A percentile compares a stretch with the other conserved stretches of the same genome.
Conservation (phyloP, 1,140 invertebrate genomes). For the Holotrichia oblita region DNA sequence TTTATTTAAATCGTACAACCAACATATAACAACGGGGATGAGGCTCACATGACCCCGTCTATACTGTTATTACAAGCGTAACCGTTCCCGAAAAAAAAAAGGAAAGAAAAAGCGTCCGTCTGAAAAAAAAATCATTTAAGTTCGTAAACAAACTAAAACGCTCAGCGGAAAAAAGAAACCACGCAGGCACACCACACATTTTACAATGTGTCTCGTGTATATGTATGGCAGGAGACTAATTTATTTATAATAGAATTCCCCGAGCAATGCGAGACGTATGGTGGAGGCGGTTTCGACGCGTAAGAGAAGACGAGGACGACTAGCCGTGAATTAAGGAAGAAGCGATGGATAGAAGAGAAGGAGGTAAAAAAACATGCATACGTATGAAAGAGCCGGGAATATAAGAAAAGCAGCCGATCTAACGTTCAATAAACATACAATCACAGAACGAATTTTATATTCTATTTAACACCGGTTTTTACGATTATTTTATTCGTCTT, state of each 20-base stretch:
- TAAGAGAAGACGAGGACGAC: background rate
- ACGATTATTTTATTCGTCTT: slow-evolving; percentile 21
- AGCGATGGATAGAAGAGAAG: too few relatives aligned
- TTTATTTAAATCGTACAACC: slow-evolving; percentile 7
- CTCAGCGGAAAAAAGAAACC: background rate
- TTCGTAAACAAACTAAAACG: slow-evolving; percentile 17
- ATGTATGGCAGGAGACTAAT: background rate
- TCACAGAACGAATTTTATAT: slow-evolving; percentile 13
- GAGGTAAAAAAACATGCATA: too few relatives aligned
- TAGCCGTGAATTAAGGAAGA: background rate
- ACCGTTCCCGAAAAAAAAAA: background rate
- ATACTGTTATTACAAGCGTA: background rate
- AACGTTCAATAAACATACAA: slow-evolving; percentile 14
- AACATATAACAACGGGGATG: background rate
- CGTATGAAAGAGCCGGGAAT: background rate
- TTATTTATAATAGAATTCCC: slow-evolving; percentile 6
- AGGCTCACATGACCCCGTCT: background rate
- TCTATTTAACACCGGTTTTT: slow-evolving; percentile 20
- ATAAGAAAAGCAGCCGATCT: background rate
- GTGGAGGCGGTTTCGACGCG: background rate
- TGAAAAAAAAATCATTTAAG: background rate
- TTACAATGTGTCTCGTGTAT: background rate
- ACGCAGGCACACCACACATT: background rate
- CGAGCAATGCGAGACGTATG: background rate
- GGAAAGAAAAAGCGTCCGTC: background rate